A percentile compares a stretch with the other conserved stretches of the same genome.
Evolutionary conservation across 2,797 vertebrate genomes (phyloP).

Genomic region (Holocentrus rufus): DNA sequence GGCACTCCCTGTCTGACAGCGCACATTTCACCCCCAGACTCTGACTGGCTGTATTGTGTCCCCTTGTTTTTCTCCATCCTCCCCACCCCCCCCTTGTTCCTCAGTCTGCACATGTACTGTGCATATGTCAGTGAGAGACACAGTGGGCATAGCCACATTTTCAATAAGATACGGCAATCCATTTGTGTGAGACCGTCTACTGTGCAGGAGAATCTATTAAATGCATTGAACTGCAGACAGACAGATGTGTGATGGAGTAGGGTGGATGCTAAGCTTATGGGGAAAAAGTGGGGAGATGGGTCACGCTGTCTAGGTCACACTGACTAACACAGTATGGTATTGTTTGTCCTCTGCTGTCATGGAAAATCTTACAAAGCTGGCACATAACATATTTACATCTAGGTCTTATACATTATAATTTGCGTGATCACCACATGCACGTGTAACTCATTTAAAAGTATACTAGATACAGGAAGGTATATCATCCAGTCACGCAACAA

Average conservation of each 20-base stretch:
- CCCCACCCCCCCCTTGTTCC: too few relatives aligned
- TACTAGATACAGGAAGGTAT: not conserved
- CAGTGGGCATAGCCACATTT: too few relatives aligned
- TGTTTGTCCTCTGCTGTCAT: not conserved
- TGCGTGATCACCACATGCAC: not conserved
- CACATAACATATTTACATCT: not conserved
- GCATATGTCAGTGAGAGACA: too few relatives aligned
- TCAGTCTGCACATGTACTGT: too few relatives aligned
- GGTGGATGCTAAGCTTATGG: not conserved
- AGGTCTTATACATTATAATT: not conserved
- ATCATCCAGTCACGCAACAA: not conserved
- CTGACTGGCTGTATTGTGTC: not conserved
- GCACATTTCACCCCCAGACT: not conserved
- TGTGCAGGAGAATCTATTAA: conserved; percentile 14
- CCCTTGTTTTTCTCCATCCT: too few relatives aligned
- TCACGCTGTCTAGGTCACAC: not conserved
- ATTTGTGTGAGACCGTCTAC: not conserved
- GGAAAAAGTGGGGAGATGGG: not conserved
- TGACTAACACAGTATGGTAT: not conserved
- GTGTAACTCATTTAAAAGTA: not conserved
- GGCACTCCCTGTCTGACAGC: conserved; percentile 1
- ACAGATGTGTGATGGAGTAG: not conserved
- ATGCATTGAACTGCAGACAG: conserved; percentile 10
- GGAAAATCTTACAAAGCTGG: not conserved
- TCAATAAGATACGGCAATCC: not conserved